Base-by-base conservation (phyloP, 2,113 vertebrate genomes). In the Noctilio leporinus region DNA sequence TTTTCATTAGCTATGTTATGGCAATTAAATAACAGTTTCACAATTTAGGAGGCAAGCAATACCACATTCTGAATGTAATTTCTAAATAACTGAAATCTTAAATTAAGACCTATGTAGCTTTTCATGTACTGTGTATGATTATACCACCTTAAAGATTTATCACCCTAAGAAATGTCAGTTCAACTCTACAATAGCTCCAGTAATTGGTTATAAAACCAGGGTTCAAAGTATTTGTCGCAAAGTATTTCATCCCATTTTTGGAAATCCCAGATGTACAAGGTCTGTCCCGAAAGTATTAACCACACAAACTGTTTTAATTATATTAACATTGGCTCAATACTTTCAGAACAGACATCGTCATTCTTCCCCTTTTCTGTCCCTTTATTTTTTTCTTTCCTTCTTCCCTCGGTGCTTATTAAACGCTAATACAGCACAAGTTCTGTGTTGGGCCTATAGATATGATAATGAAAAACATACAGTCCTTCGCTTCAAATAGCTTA, bases 1-100 rank as follows among this genome's bases (percentile, higher is more conserved):
- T 35, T 53, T 92, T 95, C 47, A 73, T 89, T 81, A 78, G 55
- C 62, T 88, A n/a, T 75, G 43, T 73, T 89, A 83, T 78, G 73
- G 85, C 86, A 96, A 92, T 47, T 95, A 76, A 94, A 88, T 88
- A 87, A 83, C 22, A 91, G 30, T 30, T 88, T 88, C 77, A 43
- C 53, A 55, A 38, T 77, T 86, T 89, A 28, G 53, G 40, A 93
- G 53, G 45, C 40, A 82, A 91, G 40, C 59, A 85, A 81, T 87
- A 70, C 24, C 30, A 45, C 20, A 57, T 81, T 64, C 70, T 62
- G 20, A 94, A 70, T 45, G 3, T 35, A 86, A 80, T 94, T 92
- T 88, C 59, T 88, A 73, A 88, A 81, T 85, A 59, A 72, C 15
- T 82, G 11, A 85, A 93, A 77, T 76, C 19, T 93, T 85, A 47